A percentile compares a stretch with the other conserved stretches of the same genome.
phyloP scores from a whole-genome alignment of 2,797 vertebrate genomes.

The Falco peregrinus region DNA sequence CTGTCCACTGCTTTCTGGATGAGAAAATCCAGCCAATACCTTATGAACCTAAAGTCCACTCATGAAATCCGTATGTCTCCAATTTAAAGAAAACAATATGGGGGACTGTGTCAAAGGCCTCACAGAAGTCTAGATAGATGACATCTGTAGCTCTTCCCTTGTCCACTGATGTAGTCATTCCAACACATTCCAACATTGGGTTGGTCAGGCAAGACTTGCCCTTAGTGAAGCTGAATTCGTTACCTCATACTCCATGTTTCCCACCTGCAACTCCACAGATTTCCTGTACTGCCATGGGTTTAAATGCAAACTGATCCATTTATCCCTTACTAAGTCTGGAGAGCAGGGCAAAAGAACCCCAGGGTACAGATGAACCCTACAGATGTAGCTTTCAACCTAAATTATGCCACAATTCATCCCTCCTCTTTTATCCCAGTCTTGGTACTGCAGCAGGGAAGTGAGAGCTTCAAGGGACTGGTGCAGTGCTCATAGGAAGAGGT shows the following conservation, averaged over 20 bases:
- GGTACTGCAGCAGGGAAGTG: not conserved
- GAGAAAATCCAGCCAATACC: too few species aligned
- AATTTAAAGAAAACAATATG: too few species aligned
- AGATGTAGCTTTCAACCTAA: not conserved
- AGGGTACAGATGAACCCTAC: not conserved
- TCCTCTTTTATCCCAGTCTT: not conserved
- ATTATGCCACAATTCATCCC: not conserved
- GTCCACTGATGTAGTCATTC: too few species aligned
- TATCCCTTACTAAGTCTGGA: not conserved
- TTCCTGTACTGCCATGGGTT: not conserved
- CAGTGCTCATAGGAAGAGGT: not conserved
- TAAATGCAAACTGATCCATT: not conserved
- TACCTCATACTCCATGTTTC: not conserved
- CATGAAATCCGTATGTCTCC: too few species aligned
- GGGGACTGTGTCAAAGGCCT: too few species aligned
- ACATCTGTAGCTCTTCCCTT: too few species aligned
- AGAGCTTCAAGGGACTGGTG: not conserved
- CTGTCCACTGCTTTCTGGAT: too few species aligned
- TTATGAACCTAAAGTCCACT: too few species aligned
- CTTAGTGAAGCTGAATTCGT: not conserved
- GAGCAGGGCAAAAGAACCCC: not conserved
- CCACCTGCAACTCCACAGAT: not conserved
- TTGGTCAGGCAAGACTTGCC: too few species aligned
- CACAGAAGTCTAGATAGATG: too few species aligned
- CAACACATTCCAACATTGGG: too few species aligned